Base-by-base conservation (phyloP, 30 jellyfish, hydroid and myxozoan genomes). In the Aurelia aurita complex sp. Pacific region DNA sequence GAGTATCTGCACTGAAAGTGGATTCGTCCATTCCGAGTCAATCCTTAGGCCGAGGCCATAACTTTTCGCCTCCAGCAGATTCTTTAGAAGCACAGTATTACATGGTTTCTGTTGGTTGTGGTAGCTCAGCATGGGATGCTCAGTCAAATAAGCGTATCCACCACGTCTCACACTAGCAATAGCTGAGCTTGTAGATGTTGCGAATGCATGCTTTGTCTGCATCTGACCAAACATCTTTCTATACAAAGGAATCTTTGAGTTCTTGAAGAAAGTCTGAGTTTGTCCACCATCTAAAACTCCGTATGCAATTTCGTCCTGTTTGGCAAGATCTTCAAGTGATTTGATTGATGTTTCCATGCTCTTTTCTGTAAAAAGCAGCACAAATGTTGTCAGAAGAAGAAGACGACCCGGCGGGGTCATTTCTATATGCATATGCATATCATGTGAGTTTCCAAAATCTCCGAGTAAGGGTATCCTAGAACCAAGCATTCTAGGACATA, bases 21-120 rank as follows among this genome's bases (percentile, higher is more conserved):
- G 92, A 63, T 91, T 91, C 35, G 97, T 91, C 97, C 97, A 91
- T 73, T 91, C 96, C 15, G 97, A 91, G 73, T 91, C 88, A 40
- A 77, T 77, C 73, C 91, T 81, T 43, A 91, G 90, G 40, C 95
- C 97, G 16, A 91, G 82, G 55, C 97, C 97, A 79, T 91, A 91
- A 46, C 97, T 91, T 69, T 91, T 91, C 18, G 97, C 94, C 35
- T 91, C 97, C 38, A 91, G 88, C 35, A 91, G 66, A 79, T 91
- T 91, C 91, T 80, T 89, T 51, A 91, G 88, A 17, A 91, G 55
- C 57, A 73, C 89, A 16, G 97, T 91, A 74, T 84, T 73, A 81
- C 97, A 91, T n/a, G 97, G 97, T 53, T 64, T n/a, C 54, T 81
- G 88, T 54, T 82, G 94, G 54, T 91, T 85, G 61, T 73, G 74